phyloP scores from a whole-genome alignment of 2,888 invertebrate genomes.

The Drosophila picticornis region DNA sequence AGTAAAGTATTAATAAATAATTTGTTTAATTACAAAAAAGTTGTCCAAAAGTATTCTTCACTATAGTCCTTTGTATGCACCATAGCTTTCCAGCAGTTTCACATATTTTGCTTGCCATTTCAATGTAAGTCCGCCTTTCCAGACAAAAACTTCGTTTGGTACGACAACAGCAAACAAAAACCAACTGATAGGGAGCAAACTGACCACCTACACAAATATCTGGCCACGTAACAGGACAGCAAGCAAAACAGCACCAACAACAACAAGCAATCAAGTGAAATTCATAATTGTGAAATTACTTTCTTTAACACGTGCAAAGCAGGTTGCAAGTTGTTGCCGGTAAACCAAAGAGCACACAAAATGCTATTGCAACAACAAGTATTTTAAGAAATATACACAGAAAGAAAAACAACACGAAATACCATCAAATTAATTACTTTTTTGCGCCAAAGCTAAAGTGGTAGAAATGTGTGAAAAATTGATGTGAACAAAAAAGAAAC shows the following conservation, averaged over 20 bases:
- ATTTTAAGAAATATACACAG: conserved; percentile 7
- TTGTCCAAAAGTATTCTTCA: neutral
- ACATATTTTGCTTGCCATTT: neutral
- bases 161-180: neutral
- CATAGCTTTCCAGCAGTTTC: neutral
- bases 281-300: conserved; percentile 62
- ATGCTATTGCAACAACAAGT: conserved; percentile 11
- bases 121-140: neutral
- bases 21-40: neutral
- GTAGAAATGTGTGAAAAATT: conserved; percentile 39
- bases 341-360: conserved; percentile 21
- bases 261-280: conserved; percentile 15
- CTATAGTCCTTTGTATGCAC: no score
- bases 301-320: conserved; percentile 63
- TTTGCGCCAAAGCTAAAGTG: conserved; percentile 43
- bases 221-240: conserved; percentile 12
- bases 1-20: no score
- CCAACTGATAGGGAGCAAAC: neutral
- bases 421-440: conserved; percentile 73
- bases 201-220: conserved; percentile 20
- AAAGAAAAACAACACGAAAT: conserved; percentile 15
- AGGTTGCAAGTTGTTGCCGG: conserved; percentile 18
- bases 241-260: conserved; percentile 3
- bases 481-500: conserved; percentile 46
- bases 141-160: neutral